Evolutionary conservation across 1,140 invertebrate species (phyloP).

Genomic region (Mamestra configurata): DNA sequence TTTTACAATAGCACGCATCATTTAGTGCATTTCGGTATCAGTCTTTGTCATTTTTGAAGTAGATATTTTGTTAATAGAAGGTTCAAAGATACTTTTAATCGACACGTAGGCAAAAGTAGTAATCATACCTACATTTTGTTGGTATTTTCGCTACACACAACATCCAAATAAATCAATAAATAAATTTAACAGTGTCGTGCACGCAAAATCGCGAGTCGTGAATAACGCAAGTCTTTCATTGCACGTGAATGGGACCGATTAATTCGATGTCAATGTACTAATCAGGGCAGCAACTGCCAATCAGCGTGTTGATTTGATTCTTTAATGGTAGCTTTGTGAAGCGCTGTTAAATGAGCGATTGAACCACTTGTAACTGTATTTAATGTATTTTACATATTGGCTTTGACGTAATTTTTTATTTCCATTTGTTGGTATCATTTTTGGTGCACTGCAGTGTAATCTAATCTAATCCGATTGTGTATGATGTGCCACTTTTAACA

Average conservation of each 20-base stretch:
- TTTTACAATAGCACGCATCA: too few species aligned
- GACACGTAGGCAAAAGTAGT: too few species aligned
- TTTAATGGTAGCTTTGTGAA: slow-evolving; percentile 26
- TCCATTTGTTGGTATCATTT: not conserved
- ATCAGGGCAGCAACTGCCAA: slow-evolving; percentile 59
- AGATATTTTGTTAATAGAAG: too few species aligned
- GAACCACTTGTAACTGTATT: not conserved
- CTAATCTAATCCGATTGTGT: not conserved
- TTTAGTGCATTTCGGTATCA: too few species aligned
- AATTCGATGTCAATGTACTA: slow-evolving; percentile 63
- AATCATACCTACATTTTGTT: not conserved
- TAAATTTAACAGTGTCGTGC: slow-evolving; percentile 1
- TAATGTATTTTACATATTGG: not conserved
- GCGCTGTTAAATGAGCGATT: not conserved
- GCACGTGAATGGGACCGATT: slow-evolving; percentile 49
- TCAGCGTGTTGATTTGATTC: slow-evolving; percentile 39
- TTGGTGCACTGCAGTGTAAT: not conserved
- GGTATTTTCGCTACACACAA: not conserved
- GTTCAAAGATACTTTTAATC: too few species aligned
- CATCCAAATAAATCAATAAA: slow-evolving; percentile 20
- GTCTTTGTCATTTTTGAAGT: too few species aligned
- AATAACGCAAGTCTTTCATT: slow-evolving; percentile 52
- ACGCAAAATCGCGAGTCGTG: slow-evolving; percentile 27
- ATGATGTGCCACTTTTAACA: not conserved
- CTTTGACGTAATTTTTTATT: not conserved